Evolutionary conservation across 2,113 vertebrate genomes (phyloP).

Genomic region (Nannospalax galili): DNA sequence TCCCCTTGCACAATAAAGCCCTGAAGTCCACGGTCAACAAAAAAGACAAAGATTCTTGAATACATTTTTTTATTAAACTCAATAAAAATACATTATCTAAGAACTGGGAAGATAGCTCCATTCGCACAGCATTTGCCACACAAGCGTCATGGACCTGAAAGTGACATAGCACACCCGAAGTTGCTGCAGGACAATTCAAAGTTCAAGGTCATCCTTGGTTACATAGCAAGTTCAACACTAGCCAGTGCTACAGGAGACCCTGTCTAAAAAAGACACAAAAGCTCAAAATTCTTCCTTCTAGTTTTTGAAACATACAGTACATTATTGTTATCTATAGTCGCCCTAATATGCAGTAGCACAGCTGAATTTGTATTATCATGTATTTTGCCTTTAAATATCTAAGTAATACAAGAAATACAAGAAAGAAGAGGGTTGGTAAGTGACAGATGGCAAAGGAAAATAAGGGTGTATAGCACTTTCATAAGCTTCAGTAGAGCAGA

Average conservation of each 20-base stretch:
- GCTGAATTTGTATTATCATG: background rate
- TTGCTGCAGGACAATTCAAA: no score
- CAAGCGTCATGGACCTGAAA: no score
- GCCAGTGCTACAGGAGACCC: background rate
- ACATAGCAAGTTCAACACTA: background rate
- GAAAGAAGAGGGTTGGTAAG: background rate
- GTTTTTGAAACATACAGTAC: background rate
- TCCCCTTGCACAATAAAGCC: no score
- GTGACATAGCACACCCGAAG: no score
- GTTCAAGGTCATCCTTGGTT: no score
- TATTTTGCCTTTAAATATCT: background rate
- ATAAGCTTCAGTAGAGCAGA: background rate
- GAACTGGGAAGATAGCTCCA: no score
- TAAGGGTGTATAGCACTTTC: background rate
- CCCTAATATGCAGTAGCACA: background rate
- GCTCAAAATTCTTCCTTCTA: background rate
- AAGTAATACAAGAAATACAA: background rate
- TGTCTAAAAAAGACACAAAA: background rate
- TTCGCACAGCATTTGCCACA: no score
- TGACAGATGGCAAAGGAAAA: background rate
- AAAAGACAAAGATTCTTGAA: no score
- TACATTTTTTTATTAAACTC: no score
- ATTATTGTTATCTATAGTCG: background rate
- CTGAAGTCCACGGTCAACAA: no score
- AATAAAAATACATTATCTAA: no score